These are phyloP conservation scores for Holocentrus rufus DNA, from an alignment of 2,797 vertebrate genomes.

Conservation along the genomic window DNA sequence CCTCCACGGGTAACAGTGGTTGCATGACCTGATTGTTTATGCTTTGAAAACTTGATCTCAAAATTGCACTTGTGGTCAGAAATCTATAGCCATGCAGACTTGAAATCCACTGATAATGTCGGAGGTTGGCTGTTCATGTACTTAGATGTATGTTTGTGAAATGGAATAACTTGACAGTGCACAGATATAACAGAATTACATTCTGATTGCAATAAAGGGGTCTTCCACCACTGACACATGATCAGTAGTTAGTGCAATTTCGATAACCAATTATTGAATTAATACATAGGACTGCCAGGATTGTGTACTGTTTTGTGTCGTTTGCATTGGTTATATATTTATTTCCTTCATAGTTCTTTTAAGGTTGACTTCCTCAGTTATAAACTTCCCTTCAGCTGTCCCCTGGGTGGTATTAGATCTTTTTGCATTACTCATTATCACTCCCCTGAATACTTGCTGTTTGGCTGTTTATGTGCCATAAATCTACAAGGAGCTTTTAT, in stretches of 20 bases:
- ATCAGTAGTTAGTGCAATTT: not conserved
- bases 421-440: not conserved
- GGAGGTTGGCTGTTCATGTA: not conserved
- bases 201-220: not conserved
- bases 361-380: not conserved
- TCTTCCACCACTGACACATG: not conserved
- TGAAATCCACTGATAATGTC: not conserved
- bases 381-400: not conserved
- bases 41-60: too few species aligned
- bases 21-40: too few species aligned
- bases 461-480: conserved; percentile 6
- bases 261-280: not conserved
- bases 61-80: too few species aligned
- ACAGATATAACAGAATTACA: not conserved
- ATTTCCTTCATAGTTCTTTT: not conserved
- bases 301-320: not conserved
- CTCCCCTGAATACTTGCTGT: not conserved
- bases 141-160: not conserved
- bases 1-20: too few species aligned
- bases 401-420: not conserved
- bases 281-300: not conserved
- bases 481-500: conserved; percentile 11
- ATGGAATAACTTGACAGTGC: not conserved
- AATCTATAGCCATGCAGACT: too few species aligned
- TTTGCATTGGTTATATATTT: too few species aligned